Evolutionary conservation across 2,113 vertebrate species (phyloP), one percentile per base, ranked within the genome.

Genomic region (Thamnophis sirtalis): DNA sequence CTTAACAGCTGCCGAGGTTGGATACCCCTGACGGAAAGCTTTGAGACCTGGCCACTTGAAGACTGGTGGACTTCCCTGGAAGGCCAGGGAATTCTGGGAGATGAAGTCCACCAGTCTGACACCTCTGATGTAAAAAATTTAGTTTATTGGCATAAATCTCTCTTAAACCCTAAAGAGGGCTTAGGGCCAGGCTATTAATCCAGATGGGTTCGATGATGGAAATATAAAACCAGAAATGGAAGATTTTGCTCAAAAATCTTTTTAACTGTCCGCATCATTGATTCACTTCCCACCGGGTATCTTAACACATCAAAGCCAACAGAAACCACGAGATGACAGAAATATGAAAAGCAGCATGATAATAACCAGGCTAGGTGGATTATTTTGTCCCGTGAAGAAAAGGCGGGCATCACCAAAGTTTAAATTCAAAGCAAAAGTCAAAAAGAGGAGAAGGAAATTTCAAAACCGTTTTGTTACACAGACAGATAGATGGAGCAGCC

Each of bases 351-450:
- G 97, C 98, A 95, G 95, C 97, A 97, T 95, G 96, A 98, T 97
- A 96, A 97, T 97, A 97, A 97, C 97, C 97, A 97, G 97, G 97
- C 96, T 96, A 88, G 93, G 93, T 97, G 95, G 96, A 95, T 95
- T 95, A 50, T 96, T 93, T 93, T 97, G 96, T 96, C 97, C 96
- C 96, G 96, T 97, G 97, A 98, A 97, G 98, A 96, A 94, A 96
- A 94, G 98, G 98, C 97, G 98, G 98, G 98, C 98, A 98, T 98
- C 98, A 98, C 98, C 98, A 98, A 98, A 98, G 98, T 97, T 98
- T 95, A 95, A 95, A 91, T 95, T 94, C 93, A 97, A 97, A 95
- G 87, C 95, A 97, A 95, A 94, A 95, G 89, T 94, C 93, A 91
- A 68, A 63, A 17, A 24, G 96, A 96, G 96, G 38, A 92, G 26